Conservation (phyloP, 2,888 invertebrate species). For the Sinhomidia bicolor region DNA sequence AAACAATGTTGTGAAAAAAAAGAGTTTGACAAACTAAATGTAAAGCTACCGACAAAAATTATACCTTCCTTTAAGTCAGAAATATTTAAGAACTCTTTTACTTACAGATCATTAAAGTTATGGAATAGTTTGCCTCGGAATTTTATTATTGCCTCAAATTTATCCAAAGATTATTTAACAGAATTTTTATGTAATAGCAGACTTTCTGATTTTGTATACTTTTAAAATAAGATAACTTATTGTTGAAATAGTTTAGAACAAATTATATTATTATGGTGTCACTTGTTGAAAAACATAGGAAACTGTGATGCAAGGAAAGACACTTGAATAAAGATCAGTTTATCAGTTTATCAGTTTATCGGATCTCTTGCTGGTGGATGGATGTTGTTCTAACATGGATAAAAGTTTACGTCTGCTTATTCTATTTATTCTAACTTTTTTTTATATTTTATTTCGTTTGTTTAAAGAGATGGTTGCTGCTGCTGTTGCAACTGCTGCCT, state of each 20-base stretch:
- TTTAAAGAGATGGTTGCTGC: conserved; percentile 23
- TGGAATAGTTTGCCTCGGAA: not conserved
- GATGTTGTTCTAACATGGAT: conserved; percentile 5
- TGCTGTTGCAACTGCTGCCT: not conserved
- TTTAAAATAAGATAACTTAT: not conserved
- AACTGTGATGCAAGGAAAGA: not conserved
- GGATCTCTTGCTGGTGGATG: not conserved
- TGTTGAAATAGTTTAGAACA: not conserved
- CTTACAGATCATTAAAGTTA: not conserved
- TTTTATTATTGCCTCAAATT: not conserved
- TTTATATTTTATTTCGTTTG: conserved; percentile 26
- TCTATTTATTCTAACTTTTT: conserved; percentile 18
- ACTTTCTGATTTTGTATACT: not conserved
- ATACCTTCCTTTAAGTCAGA: not conserved
- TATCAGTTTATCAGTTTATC: conserved; percentile 45
- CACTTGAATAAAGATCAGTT: too few species aligned
- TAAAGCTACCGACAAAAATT: not conserved
- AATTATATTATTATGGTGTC: not conserved
- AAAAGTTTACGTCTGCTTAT: conserved; percentile 20
- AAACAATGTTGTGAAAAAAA: not conserved
- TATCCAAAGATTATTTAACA: not conserved
- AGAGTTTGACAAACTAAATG: not conserved
- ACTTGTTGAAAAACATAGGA: not conserved
- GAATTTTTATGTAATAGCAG: not conserved
- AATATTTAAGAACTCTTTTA: not conserved